Percentiles rank a stretch among this genome's conserved stretches.
Evolutionary conservation across 2,888 invertebrate genomes (phyloP).

Genomic region (Hesperia comma): DNA sequence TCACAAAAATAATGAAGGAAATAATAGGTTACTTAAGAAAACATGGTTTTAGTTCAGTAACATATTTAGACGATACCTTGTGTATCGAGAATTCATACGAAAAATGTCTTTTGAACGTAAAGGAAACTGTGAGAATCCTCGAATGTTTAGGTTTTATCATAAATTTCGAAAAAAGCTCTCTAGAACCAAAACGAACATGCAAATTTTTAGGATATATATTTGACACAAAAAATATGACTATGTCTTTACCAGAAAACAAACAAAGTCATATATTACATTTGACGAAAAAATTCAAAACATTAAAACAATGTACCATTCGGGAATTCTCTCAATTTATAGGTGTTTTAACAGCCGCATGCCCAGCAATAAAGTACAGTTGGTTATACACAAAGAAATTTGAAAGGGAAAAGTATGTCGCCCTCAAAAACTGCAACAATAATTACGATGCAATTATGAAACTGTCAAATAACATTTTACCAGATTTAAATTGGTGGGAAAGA

Average conservation of each 20-base stretch:
- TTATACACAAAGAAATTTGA: conserved; percentile 40
- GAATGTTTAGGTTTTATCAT: conserved; percentile 34
- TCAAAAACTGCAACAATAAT: conserved; percentile 21
- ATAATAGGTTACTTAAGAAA: conserved; percentile 26
- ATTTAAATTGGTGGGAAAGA: conserved; percentile 14
- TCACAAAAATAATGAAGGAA: conserved; percentile 33
- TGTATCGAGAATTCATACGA: conserved; percentile 29
- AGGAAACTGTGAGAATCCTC: conserved; percentile 20
- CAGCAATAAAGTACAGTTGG: conserved; percentile 41
- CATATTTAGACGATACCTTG: conserved; percentile 39
- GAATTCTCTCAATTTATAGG: conserved; percentile 42
- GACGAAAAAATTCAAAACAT: conserved; percentile 2
- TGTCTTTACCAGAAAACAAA: conserved; percentile 35
- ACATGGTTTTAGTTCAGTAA: conserved; percentile 30
- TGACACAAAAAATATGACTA: conserved; percentile 10
- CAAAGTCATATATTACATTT: conserved; percentile 17
- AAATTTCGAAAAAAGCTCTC: conserved; percentile 35
- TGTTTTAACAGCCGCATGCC: conserved; percentile 41
- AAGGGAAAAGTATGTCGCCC: conserved; percentile 31
- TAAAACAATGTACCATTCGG: conserved; percentile 36
- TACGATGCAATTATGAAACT: conserved; percentile 21
- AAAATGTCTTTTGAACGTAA: conserved; percentile 20
- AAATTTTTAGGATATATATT: conserved; percentile 36
- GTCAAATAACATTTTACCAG: neutral
- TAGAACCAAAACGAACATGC: conserved; percentile 25